phyloP scores from a whole-genome alignment of 2,888 invertebrate species.

The Nudaria mundana region DNA sequence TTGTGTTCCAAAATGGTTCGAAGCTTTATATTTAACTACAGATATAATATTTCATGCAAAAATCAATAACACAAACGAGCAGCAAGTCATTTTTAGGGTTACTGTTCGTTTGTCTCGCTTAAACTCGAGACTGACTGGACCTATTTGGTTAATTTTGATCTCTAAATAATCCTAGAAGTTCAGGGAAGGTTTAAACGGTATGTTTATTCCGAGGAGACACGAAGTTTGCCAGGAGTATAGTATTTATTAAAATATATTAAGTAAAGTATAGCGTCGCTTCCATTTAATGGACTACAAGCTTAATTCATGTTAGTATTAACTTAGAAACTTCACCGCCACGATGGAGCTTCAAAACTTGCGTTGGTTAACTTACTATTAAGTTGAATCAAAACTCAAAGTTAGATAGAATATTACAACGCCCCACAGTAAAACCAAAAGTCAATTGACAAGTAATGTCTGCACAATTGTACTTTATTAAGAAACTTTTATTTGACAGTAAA shows the following conservation, averaged over 20 bases:
- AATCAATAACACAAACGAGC: no score
- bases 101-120: no score
- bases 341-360: slow-evolving; percentile 18
- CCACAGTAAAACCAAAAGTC: slow-evolving; percentile 6
- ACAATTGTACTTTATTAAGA: background rate
- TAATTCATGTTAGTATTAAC: slow-evolving; percentile 13
- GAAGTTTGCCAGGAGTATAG: no score
- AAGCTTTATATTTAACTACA: background rate
- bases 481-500: background rate
- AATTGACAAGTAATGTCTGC: slow-evolving; percentile 20
- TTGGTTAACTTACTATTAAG: slow-evolving; percentile 31
- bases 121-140: no score
- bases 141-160: no score
- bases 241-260: no score
- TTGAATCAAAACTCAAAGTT: slow-evolving; percentile 28
- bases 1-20: background rate
- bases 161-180: no score
- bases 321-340: slow-evolving; percentile 20
- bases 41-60: no score
- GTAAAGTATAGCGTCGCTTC: background rate
- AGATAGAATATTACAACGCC: slow-evolving; percentile 26
- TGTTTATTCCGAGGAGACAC: no score
- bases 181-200: no score
- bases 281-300: background rate
- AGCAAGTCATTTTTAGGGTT: no score